phyloP scores from a whole-genome alignment of 2,113 vertebrate genomes.

The Phyllostomus discolor region DNA sequence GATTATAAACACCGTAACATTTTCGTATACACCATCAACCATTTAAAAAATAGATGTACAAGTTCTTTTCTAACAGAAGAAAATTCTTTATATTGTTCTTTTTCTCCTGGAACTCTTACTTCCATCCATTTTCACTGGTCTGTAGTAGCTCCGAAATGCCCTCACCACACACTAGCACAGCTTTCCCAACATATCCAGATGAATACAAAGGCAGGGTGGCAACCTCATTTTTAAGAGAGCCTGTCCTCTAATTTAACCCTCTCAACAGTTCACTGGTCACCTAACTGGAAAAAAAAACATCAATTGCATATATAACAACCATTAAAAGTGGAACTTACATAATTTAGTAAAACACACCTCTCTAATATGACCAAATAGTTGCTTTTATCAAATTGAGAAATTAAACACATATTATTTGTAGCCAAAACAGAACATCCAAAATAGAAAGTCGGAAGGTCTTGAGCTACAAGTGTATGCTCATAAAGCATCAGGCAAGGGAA shows the following conservation, averaged over 20 bases:
- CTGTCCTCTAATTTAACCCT: background rate
- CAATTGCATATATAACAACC: background rate
- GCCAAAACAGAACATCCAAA: background rate
- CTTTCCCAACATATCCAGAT: background rate
- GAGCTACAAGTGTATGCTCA: background rate
- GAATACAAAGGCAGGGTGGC: background rate
- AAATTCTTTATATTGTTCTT: background rate
- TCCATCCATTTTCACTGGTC: background rate
- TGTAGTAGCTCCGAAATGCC: background rate
- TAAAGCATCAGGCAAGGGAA: background rate
- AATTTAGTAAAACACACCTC: background rate
- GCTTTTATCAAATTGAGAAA: background rate
- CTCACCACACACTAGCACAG: background rate
- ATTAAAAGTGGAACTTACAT: background rate
- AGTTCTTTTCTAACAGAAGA: background rate
- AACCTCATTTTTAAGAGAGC: background rate
- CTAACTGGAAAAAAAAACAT: background rate
- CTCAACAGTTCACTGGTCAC: background rate
- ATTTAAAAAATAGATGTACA: background rate
- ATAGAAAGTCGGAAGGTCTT: background rate
- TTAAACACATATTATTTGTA: background rate
- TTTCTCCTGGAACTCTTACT: background rate
- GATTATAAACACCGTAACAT: background rate
- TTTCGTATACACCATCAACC: background rate
- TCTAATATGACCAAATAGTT: background rate